Evolutionary conservation across 2,797 vertebrate genomes (phyloP).

Genomic region (Ctenopoma kingsleyae): DNA sequence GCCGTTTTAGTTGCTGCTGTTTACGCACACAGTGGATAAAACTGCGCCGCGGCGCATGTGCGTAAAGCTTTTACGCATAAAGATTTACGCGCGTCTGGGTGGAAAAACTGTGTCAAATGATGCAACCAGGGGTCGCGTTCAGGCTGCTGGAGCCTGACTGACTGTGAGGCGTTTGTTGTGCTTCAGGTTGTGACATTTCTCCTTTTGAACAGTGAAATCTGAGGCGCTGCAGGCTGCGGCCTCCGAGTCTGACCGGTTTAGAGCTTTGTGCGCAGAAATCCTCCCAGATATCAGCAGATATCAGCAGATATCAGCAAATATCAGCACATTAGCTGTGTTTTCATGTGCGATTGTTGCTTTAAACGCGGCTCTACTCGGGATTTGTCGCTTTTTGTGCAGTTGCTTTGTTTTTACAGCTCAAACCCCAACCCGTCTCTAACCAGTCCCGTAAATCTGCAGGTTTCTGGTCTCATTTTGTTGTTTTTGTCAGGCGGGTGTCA

Average conservation of each 20-base stretch:
- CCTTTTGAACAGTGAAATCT: conserved; percentile 21
- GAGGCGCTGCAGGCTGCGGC: conserved; percentile 37
- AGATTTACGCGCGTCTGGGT: conserved; percentile 30
- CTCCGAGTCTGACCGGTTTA: neutral
- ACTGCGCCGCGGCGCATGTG: neutral
- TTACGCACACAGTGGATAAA: conserved; percentile 4
- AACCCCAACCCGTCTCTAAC: neutral
- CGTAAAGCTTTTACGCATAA: conserved; percentile 29
- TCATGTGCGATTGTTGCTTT: too few relatives aligned
- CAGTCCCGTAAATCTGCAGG: neutral
- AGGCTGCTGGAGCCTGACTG: conserved; percentile 31
- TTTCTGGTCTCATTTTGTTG: neutral
- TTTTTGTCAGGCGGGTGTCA: neutral
- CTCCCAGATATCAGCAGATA: neutral
- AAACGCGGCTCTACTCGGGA: neutral
- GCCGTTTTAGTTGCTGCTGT: conserved; percentile 4
- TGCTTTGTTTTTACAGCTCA: neutral
- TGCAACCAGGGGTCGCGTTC: conserved; percentile 40
- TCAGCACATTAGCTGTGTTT: neutral
- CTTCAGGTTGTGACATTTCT: neutral
- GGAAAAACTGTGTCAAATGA: conserved; percentile 50
- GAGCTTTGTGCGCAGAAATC: conserved; percentile 11
- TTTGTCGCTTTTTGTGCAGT: neutral
- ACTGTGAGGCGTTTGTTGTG: conserved; percentile 3
- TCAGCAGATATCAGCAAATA: too few relatives aligned